Evolutionary conservation across 2,888 invertebrate species (phyloP).

Genomic region (Scelioninae gen. 2): DNA sequence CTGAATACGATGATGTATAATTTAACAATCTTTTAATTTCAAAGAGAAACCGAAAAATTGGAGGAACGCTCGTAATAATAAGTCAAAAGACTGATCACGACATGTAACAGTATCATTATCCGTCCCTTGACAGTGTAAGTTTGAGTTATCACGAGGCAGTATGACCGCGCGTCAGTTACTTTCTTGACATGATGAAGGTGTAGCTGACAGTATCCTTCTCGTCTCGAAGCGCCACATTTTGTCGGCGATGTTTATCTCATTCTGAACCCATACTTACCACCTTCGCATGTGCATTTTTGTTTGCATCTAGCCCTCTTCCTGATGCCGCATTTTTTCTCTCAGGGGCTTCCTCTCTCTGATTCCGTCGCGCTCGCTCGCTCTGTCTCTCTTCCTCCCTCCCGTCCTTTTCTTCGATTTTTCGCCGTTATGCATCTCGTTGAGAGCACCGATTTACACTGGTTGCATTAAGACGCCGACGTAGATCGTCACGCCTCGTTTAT

Average conservation of each 20-base stretch:
- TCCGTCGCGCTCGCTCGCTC: too few relatives aligned
- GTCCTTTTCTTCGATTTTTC: too few relatives aligned
- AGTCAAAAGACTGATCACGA: conserved; percentile 54
- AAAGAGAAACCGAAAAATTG: conserved; percentile 43
- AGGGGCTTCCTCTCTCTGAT: too few relatives aligned
- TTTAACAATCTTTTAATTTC: conserved; percentile 50
- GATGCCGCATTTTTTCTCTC: conserved; percentile 32
- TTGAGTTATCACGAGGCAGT: conserved; percentile 56
- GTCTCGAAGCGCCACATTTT: conserved; percentile 55
- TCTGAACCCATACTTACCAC: conserved; percentile 69
- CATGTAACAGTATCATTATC: conserved; percentile 60
- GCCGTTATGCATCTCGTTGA: conserved; percentile 50
- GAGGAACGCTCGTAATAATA: conserved; percentile 50
- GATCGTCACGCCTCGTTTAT: conserved; percentile 63
- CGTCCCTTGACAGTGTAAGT: conserved; percentile 47
- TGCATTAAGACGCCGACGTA: conserved; percentile 65
- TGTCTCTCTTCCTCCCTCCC: too few relatives aligned
- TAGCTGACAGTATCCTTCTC: conserved; percentile 58
- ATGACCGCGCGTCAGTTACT: conserved; percentile 59
- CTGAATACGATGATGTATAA: conserved; percentile 39
- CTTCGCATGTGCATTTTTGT: conserved; percentile 60
- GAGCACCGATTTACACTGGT: conserved; percentile 59
- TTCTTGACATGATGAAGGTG: conserved; percentile 58
- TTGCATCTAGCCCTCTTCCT: conserved; percentile 49
- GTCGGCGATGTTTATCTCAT: conserved; percentile 67